Evolutionary conservation across 2,888 invertebrate genomes (phyloP), one percentile per base, ranked within the genome.

Genomic region (Drosophila subsilvestris): DNA sequence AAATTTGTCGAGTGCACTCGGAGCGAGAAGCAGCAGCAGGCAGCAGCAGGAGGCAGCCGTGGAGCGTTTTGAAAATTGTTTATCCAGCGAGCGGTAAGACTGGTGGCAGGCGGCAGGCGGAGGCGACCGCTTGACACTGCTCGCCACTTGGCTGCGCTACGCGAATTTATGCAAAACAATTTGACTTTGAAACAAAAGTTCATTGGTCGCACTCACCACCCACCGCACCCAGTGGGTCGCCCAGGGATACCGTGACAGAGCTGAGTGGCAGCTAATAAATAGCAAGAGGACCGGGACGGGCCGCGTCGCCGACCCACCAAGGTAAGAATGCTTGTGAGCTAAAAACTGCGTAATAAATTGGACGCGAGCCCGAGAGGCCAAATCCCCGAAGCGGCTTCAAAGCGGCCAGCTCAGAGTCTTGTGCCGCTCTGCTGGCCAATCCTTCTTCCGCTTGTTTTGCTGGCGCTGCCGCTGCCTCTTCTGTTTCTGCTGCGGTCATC

Each of bases 271-370:
- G 63, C 62, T 47, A 68, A 56, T 56, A 73, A 77, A 73, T 74
- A 70, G 65, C 74, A 59, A 71, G 69, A 43, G 62, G 45, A 9
- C 20, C 27, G n/a, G n/a, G n/a, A n/a, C 27, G 8, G 27, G 1
- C 8, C 27, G 2, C n/a, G n/a, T n/a, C n/a, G 9, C 27, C 0
- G 9, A 8, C 9, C 27, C 37, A 14, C 14, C 60, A 65, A 74
- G 74, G 68, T 73, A 69, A 75, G 74, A 68, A 60, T 68, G 62
- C 65, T 60, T 54, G 50, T 66, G 60, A 60, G 72, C 68, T 66
- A 83, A 81, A 74, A 79, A 72, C 80, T 76, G 84, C 84, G 84
- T 81, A 78, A 76, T 78, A 82, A 86, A 85, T 86, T 80, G 81
- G 69, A 68, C 63, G 4, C 63, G 56, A 29, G 48, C 50, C 56